These are phyloP conservation scores for Myotis findleyi DNA, from an alignment of 2,797 vertebrate species.

Conservation along the genomic window DNA sequence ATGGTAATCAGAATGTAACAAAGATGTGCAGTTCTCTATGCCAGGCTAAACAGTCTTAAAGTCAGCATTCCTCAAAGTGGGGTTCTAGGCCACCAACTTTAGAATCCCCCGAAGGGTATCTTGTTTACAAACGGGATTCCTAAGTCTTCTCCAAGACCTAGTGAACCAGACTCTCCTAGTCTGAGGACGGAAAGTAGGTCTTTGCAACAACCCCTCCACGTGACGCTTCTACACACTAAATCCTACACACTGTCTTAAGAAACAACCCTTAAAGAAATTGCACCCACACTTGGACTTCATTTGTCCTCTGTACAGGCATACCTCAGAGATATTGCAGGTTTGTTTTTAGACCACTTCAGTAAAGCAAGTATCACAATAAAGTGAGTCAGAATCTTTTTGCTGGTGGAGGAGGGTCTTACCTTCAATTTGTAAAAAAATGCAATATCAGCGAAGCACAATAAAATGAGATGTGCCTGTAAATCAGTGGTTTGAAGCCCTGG, in stretches of 20 bases:
- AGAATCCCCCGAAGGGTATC: background rate
- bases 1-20: background rate
- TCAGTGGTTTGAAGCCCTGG: background rate
- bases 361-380: background rate
- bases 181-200: background rate
- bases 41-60: background rate
- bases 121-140: background rate
- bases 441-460: background rate
- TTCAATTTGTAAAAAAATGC: background rate
- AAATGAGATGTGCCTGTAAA: background rate
- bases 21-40: background rate
- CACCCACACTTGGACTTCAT: background rate
- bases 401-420: background rate
- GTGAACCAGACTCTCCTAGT: background rate
- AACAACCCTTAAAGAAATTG: background rate
- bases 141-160: background rate
- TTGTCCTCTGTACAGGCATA: background rate
- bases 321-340: background rate
- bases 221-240: background rate
- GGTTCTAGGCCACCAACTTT: background rate
- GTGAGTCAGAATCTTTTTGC: background rate
- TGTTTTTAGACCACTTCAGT: background rate
- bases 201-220: background rate
- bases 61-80: background rate
- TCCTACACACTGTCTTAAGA: background rate